Base-by-base conservation (phyloP, 2,888 invertebrate species). In the Pocota personata region DNA sequence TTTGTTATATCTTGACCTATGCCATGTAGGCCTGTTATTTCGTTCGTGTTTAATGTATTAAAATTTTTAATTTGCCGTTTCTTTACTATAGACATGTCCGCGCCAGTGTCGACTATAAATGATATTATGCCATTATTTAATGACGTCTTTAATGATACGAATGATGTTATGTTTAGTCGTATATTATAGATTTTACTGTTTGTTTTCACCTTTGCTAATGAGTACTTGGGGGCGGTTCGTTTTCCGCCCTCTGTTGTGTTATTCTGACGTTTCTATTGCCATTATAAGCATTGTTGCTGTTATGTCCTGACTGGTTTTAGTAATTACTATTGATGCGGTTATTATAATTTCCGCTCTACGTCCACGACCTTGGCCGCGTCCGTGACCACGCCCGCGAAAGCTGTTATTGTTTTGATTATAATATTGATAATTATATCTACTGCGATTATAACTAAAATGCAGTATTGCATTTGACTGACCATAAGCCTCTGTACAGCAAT, bases 1-100 rank as follows among this genome's bases (percentile, higher is more conserved):
- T 50, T 50, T 3, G 46, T 48, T 27, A 40, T 43, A 27, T 52
- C 50, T 6, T 75, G 60, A 50, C 72, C 69, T 69, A 46, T 60
- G 21, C 58, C 35, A 24, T 57, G 16, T 35, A 66, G 50, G 8
- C 19, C 57, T 35, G 67, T 67, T 46, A 27, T 67, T 24, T 55
- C 21, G 6, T 37, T 5, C 2, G n/a, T 50, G 8, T 35, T 50
- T 16, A 66, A 8, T 10, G 27, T 46, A 35, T 43, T n/a, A 0
- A 43, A 7, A n/a, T 58, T n/a, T 7, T 37, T 7, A n/a, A 62
- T 27, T 21, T 58, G 21, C 21, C n/a, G 6, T 50, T 50, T 50
- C 32, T 64, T 64, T 30, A 30, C 8, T 32, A 66, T 14, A 24
- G 35, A 66, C 35, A 55, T 27, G 7, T 50, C 50, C 21, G 50